Conservation (phyloP, 2,797 vertebrate genomes). For the Sebastes aleutianus region DNA sequence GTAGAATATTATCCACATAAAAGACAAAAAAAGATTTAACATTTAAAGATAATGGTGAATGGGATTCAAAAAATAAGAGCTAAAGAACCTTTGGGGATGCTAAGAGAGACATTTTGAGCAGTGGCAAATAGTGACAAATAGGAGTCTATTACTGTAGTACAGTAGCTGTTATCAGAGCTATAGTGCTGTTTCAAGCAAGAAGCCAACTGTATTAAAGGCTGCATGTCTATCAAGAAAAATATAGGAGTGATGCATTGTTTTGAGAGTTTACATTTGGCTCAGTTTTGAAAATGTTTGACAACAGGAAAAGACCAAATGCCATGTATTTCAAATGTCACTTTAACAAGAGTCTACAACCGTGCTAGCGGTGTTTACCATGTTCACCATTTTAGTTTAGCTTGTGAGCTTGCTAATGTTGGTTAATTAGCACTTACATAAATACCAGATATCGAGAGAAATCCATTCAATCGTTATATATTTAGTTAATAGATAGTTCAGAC, state of each 20-base stretch:
- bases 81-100: neutral
- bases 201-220: neutral
- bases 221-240: neutral
- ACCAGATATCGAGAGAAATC: neutral
- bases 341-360: neutral
- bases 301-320: neutral
- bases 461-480: neutral
- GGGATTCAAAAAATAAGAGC: neutral
- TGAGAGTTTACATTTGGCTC: neutral
- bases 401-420: neutral
- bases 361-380: neutral
- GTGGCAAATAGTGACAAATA: neutral
- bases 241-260: neutral
- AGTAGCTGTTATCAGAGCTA: neutral
- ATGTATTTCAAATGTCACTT: neutral
- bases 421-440: neutral
- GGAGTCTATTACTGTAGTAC: neutral
- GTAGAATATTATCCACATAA: neutral
- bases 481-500: neutral
- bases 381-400: neutral
- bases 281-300: neutral
- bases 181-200: neutral
- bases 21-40: neutral
- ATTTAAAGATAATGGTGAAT: neutral
- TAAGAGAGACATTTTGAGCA: neutral